Evolutionary conservation across 2,888 invertebrate genomes (phyloP).

Genomic region (Ellobium chinense): DNA sequence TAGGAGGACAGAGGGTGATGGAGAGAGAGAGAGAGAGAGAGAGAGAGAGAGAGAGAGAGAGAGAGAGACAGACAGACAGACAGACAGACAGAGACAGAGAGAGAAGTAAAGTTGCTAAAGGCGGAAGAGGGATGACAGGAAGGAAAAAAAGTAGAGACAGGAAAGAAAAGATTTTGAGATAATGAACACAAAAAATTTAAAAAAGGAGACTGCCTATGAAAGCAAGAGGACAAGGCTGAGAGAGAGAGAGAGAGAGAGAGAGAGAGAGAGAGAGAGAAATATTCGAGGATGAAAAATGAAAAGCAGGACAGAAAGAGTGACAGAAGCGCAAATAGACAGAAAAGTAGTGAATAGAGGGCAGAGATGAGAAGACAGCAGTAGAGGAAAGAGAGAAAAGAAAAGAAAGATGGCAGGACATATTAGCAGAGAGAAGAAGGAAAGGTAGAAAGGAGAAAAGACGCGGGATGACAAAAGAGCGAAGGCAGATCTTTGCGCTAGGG

Average conservation of each 20-base stretch:
- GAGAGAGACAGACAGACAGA: neutral
- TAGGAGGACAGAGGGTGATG: no score
- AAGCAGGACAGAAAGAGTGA: neutral
- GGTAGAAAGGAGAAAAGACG: no score
- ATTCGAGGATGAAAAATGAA: neutral
- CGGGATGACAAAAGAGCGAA: no score
- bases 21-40: neutral
- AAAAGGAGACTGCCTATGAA: no score
- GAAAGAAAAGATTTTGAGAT: neutral
- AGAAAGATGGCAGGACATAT: no score
- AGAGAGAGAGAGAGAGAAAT: slow-evolving; percentile 1
- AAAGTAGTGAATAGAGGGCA: no score
- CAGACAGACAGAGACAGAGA: neutral
- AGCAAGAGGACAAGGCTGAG: neutral
- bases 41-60: neutral
- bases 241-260: slow-evolving; percentile 3
- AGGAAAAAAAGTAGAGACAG: slow-evolving; percentile 8
- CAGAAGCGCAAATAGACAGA: neutral
- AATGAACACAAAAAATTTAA: no score
- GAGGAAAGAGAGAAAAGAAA: no score
- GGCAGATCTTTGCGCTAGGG: no score
- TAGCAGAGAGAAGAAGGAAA: no score
- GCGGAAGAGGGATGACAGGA: neutral
- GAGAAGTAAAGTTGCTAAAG: neutral
- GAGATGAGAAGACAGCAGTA: no score